phyloP scores from a whole-genome alignment of 2,888 invertebrate genomes.

The Zygogramma bicolorata region DNA sequence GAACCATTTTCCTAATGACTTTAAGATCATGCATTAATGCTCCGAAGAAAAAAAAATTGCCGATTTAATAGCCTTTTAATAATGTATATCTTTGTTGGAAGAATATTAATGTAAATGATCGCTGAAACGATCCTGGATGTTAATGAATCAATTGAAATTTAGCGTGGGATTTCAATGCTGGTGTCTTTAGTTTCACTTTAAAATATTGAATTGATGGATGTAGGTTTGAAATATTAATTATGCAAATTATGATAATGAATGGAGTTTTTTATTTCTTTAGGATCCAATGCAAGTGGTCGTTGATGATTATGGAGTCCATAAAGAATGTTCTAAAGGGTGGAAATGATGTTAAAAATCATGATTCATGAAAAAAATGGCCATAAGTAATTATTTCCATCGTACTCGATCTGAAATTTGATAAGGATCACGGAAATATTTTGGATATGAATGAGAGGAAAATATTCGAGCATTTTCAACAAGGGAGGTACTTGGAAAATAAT shows the following conservation, averaged over 20 bases:
- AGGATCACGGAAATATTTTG: too few relatives aligned
- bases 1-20: constrained; percentile 16
- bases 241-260: background rate
- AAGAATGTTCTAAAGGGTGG: too few relatives aligned
- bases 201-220: background rate
- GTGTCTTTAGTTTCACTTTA: background rate
- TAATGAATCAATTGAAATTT: constrained; percentile 17
- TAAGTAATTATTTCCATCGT: too few relatives aligned
- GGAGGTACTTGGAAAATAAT: too few relatives aligned
- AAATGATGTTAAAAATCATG: too few relatives aligned
- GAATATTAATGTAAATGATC: constrained; percentile 1
- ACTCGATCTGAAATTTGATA: too few relatives aligned
- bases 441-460: too few relatives aligned
- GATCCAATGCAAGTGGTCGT: too few relatives aligned
- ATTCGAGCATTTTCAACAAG: too few relatives aligned
- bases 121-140: background rate
- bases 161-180: background rate
- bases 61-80: constrained; percentile 16
- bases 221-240: background rate
- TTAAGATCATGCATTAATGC: constrained; percentile 16
- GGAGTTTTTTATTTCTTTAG: too few relatives aligned
- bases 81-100: background rate
- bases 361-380: too few relatives aligned
- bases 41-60: background rate
- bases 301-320: too few relatives aligned